Evolutionary conservation across 2,113 vertebrate species (phyloP).

Genomic region (Catharus minimus): DNA sequence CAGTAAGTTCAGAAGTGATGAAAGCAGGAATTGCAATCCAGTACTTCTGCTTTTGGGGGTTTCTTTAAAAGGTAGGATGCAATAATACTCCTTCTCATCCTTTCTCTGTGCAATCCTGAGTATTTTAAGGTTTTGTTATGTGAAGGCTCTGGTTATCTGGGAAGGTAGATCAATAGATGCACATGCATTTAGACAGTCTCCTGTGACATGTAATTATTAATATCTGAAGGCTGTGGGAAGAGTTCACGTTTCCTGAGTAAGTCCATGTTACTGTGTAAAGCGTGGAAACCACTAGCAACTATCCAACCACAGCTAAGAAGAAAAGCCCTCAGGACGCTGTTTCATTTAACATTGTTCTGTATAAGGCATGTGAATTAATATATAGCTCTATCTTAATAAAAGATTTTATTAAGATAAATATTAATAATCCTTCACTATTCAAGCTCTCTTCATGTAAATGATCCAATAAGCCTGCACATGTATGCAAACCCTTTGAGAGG

Average conservation of each 20-base stretch:
- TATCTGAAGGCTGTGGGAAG: neutral
- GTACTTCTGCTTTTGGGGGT: neutral
- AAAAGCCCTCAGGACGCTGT: neutral
- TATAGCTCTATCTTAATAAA: neutral
- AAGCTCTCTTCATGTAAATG: neutral
- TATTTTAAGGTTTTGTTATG: neutral
- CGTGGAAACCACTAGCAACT: neutral
- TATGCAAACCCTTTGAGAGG: neutral
- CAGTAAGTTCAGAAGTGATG: neutral
- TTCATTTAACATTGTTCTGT: neutral
- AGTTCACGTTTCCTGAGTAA: neutral
- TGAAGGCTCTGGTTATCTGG: neutral
- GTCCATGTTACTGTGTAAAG: neutral
- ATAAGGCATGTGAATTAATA: neutral
- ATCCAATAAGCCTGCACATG: neutral
- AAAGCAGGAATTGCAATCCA: neutral
- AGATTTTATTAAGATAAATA: slow-evolving; percentile 8
- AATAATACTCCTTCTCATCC: neutral
- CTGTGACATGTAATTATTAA: neutral
- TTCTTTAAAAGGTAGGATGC: neutral
- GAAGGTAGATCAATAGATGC: neutral
- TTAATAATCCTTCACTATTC: neutral
- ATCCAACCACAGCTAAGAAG: neutral
- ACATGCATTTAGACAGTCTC: neutral
- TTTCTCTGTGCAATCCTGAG: neutral